Base-by-base conservation (phyloP, 2,888 invertebrate genomes). In the Sphecodes monilicornis region DNA sequence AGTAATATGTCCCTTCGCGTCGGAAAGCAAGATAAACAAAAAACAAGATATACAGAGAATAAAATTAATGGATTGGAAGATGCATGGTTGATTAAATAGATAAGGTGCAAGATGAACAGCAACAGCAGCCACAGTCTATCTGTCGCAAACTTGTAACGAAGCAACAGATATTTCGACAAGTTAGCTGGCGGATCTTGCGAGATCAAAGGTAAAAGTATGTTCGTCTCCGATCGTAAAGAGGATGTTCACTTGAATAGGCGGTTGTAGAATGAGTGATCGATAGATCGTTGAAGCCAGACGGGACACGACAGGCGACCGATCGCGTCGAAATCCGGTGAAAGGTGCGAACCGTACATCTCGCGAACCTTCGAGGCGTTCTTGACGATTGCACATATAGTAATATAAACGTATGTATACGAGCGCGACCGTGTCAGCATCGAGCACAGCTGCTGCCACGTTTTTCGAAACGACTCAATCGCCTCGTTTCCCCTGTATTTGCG, bases 281-380 rank as follows among this genome's bases (percentile, higher is more conserved):
- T 36, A 18, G 36, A 66, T 66, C 22, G 66, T 22, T 4, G 66
- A n/a, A 11, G 36, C 66, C 36, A 16, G 57, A 60, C 57, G 22
- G 36, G 22, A 36, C 36, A 32, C 36, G 36, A 32, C 66, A 36
- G 4, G 36, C 66, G n/a, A 32, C 43, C 26, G 29, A 43, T 43
- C 32, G 76, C 46, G 16, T 75, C 70, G 64, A 60, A 6, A 54
- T 50, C n/a, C 64, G 66, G 82, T 78, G 81, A 85, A 81, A 84
- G 80, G 78, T 84, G 84, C 74, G 71, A 85, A 82, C 72, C 64
- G 36, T 79, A 75, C 86, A 72, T 73, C 75, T n/a, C 71, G 77
- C 71, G 78, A 39, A 16, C 16, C 41, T 68, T 43, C 75, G 60
- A 39, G 75, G 66, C 76, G 83, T 60, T 76, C 76, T 77, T 71